These are phyloP conservation scores for Colinus virginianus DNA, from an alignment of 2,113 vertebrate species.

Conservation along the genomic window DNA sequence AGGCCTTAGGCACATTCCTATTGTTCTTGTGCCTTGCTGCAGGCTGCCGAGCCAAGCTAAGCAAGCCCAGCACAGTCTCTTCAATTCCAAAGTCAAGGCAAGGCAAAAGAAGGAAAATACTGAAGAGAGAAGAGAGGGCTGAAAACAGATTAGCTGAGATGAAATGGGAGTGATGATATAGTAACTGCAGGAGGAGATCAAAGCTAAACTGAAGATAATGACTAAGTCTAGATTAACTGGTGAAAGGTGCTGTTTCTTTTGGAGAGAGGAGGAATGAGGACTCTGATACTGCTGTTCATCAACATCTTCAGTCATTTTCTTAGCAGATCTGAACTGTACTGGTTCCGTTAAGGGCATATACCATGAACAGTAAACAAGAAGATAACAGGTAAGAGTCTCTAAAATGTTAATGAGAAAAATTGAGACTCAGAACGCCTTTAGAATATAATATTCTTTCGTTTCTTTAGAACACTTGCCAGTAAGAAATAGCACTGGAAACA, in stretches of 20 bases:
- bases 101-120: not conserved
- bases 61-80: not conserved
- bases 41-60: not conserved
- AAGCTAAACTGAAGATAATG: not conserved
- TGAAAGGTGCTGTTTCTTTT: not conserved
- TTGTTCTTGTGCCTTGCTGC: not conserved
- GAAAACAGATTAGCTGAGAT: not conserved
- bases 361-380: not conserved
- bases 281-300: not conserved
- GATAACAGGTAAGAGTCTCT: not conserved
- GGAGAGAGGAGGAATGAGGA: not conserved
- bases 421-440: not conserved
- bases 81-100: not conserved
- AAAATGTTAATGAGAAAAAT: not conserved
- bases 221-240: not conserved
- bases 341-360: not conserved
- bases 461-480: not conserved
- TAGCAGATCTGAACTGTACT: not conserved
- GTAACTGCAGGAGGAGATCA: not conserved
- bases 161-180: not conserved
- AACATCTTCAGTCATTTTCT: not conserved
- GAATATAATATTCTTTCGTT: not conserved
- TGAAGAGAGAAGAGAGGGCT: not conserved
- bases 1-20: not conserved
- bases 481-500: not conserved